Conservation (phyloP, 2,113 vertebrate species). For the Takifugu bimaculatus region DNA sequence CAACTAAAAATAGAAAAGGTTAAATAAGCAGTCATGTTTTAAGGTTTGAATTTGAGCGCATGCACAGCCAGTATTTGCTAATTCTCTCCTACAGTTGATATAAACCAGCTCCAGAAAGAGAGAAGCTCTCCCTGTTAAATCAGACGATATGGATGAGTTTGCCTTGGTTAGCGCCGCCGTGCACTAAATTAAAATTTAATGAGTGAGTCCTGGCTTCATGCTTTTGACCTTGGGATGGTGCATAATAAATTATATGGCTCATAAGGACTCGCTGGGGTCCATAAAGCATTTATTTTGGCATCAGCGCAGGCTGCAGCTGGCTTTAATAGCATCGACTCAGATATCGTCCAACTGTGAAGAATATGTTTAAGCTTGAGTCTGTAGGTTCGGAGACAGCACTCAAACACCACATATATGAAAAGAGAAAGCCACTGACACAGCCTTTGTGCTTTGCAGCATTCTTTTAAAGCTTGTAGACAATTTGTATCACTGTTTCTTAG, state of each 20-base stretch:
- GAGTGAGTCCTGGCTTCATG: slow-evolving; percentile 2
- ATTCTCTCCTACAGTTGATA: too few species aligned
- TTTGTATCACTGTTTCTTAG: too few species aligned
- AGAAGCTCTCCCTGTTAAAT: slow-evolving; percentile 12
- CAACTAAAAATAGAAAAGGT: too few species aligned
- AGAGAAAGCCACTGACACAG: too few species aligned
- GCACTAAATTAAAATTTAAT: slow-evolving; percentile 26
- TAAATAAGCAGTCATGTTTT: too few species aligned
- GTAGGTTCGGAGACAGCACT: too few species aligned
- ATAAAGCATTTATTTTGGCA: neutral
- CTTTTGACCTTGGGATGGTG: slow-evolving; percentile 19
- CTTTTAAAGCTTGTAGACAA: too few species aligned
- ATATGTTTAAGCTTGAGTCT: neutral
- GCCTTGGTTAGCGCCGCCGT: slow-evolving; percentile 11
- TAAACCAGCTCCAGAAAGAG: neutral
- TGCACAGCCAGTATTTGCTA: too few species aligned
- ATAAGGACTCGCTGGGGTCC: slow-evolving; percentile 1
- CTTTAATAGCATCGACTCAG: neutral
- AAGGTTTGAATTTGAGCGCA: too few species aligned
- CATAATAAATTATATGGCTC: slow-evolving; percentile 3
- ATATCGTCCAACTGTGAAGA: neutral
- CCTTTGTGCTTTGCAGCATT: too few species aligned
- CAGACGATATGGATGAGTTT: slow-evolving; percentile 10
- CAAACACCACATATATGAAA: too few species aligned
- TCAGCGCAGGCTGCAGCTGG: neutral